Percentiles rank a stretch among this genome's conserved stretches.
phyloP scores from a whole-genome alignment of 2,113 vertebrate genomes.

The Protobothrops mucrosquamatus region DNA sequence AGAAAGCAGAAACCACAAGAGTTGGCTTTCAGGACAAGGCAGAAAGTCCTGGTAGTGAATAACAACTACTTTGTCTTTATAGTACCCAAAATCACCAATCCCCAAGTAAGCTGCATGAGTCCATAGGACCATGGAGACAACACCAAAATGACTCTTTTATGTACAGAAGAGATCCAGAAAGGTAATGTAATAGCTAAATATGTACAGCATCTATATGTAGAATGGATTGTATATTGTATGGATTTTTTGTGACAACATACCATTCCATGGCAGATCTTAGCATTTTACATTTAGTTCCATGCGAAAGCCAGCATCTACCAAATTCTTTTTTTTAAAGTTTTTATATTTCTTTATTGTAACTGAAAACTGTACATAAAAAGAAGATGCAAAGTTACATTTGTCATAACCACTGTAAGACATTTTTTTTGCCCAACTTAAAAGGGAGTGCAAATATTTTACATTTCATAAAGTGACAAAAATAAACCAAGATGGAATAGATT shows the following conservation, averaged over 20 bases:
- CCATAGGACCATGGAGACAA: neutral
- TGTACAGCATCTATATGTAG: neutral
- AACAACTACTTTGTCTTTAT: neutral
- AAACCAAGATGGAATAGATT: constrained; percentile 24
- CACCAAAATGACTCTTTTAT: neutral
- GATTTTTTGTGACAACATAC: neutral
- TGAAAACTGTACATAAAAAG: constrained; percentile 72
- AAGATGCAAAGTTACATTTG: constrained; percentile 65
- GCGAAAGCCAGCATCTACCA: neutral
- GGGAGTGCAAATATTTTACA: constrained; percentile 70
- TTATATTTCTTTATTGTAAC: constrained; percentile 65
- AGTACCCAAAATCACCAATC: neutral
- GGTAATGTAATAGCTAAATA: neutral
- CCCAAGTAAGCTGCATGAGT: neutral
- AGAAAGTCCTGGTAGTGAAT: neutral
- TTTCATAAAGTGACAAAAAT: constrained; percentile 69
- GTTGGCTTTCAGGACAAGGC: neutral
- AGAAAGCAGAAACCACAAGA: neutral
- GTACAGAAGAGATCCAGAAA: neutral
- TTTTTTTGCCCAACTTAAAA: constrained; percentile 57
- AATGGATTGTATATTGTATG: neutral
- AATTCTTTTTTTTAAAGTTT: constrained; percentile 30
- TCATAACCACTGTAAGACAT: constrained; percentile 65
- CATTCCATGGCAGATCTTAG: neutral
- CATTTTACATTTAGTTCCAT: neutral